Evolutionary conservation across 2,888 invertebrate species (phyloP).

Genomic region (Tridacna crocea): DNA sequence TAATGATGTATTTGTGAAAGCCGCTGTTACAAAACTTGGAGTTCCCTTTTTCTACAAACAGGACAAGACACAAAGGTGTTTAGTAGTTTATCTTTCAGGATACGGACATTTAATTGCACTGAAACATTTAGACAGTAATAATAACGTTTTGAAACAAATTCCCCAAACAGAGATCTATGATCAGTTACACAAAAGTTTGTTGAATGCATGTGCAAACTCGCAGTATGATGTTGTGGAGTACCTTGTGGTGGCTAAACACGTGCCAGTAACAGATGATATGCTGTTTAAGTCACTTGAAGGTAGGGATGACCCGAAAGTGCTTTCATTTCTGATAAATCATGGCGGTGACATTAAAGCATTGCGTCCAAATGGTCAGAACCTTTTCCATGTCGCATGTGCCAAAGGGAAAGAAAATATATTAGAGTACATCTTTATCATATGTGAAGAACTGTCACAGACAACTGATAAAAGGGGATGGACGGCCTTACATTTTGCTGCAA

Average conservation of each 20-base stretch:
- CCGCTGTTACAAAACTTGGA: background rate
- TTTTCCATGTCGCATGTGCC: conserved; percentile 8
- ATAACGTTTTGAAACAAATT: conserved; percentile 7
- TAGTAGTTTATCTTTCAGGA: conserved; percentile 9
- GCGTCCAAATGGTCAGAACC: conserved; percentile 1
- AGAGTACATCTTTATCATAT: conserved; percentile 15
- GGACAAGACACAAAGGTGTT: background rate
- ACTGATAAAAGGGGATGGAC: conserved; percentile 21
- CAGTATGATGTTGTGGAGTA: conserved; percentile 13
- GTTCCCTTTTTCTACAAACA: conserved; percentile 13
- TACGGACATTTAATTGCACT: background rate
- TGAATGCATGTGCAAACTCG: conserved; percentile 6
- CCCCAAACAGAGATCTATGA: conserved; percentile 8
- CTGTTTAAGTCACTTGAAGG: conserved; percentile 15
- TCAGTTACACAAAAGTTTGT: background rate
- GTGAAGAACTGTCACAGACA: conserved; percentile 6
- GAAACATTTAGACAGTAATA: conserved; percentile 13
- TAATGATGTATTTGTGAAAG: conserved; percentile 13
- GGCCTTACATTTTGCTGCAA: conserved; percentile 10
- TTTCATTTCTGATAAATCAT: conserved; percentile 4
- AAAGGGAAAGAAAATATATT: conserved; percentile 6
- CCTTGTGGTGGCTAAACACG: background rate
- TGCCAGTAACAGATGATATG: conserved; percentile 15
- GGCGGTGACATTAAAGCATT: conserved; percentile 11
- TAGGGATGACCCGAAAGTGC: conserved; percentile 10